These are phyloP conservation scores for Teleogryllus occipitalis DNA, from an alignment of 1,140 invertebrate genomes.

Conservation along the genomic window DNA sequence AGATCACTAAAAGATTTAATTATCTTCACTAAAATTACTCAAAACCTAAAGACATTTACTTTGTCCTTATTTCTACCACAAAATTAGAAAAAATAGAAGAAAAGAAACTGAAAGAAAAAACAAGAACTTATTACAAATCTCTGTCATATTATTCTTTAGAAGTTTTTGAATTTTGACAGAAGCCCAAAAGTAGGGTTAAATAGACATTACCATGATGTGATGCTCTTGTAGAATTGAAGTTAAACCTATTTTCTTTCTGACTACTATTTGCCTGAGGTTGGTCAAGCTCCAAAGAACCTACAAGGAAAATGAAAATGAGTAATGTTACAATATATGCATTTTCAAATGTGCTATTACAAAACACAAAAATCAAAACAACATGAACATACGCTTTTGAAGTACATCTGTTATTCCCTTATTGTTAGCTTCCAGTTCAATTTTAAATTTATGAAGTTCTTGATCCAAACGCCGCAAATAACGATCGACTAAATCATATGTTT, in stretches of 20 bases:
- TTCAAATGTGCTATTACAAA: neutral
- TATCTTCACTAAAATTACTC: too few relatives aligned
- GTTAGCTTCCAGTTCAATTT: slow-evolving; percentile 96
- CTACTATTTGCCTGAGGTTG: slow-evolving; percentile 45
- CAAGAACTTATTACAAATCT: too few relatives aligned
- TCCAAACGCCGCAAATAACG: slow-evolving; percentile 86
- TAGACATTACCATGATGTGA: slow-evolving; percentile 14
- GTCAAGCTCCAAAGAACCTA: slow-evolving; percentile 69
- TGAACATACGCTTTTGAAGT: slow-evolving; percentile 65
- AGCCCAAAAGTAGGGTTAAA: too few relatives aligned
- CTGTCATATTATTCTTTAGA: too few relatives aligned
- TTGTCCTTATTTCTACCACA: too few relatives aligned
- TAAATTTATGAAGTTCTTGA: slow-evolving; percentile 93
- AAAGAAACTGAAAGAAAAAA: too few relatives aligned
- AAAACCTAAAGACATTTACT: too few relatives aligned
- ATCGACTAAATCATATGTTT: slow-evolving; percentile 91
- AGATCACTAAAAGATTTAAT: too few relatives aligned
- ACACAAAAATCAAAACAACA: slow-evolving; percentile 6
- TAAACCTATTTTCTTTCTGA: slow-evolving; percentile 54
- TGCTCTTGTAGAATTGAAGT: slow-evolving; percentile 31
- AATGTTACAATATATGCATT: neutral
- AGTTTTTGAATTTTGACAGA: too few relatives aligned
- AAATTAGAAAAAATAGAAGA: too few relatives aligned
- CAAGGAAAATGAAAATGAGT: slow-evolving; percentile 18
- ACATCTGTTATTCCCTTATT: slow-evolving; percentile 96